Base-by-base conservation (phyloP, 2,797 vertebrate genomes). In the Platalea minor region DNA sequence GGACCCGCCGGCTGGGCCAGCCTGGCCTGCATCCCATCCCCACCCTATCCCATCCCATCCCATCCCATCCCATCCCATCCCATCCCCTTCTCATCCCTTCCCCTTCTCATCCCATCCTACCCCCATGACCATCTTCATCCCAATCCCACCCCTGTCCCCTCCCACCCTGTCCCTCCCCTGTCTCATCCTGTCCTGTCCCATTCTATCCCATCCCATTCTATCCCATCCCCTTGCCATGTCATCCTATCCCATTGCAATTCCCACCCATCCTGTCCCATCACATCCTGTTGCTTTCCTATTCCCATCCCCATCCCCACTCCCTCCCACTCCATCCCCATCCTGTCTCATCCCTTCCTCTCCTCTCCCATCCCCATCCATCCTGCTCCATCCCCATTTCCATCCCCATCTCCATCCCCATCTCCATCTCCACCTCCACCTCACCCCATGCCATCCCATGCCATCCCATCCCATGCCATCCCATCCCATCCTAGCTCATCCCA, bases 201-300 rank as follows among this genome's bases (percentile, higher is more conserved):
- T 37, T 16, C 29, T 26, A 13, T 29, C 45, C 50, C 53, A 28
- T 24, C 46, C 35, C 35, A 35, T 35, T 35, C 35, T 35, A 35
- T 35, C 35, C 35, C 35, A 35, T 35, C 35, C 39, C 39, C n/a
- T 26, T 21, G 10, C 56, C 69, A 7, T 31, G 16, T 28, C 29
- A 19, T 41, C 10, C 39, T 29, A 53, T 24, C 17, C 74, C 39
- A 13, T 13, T 20, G 11, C 26, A 45, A 29, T 50, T 31, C n/a
- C 37, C n/a, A 31, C n/a, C 25, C 18, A 43, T 26, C 21, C 43
- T 16, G 16, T 35, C 31, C 56, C 35, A 24, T 17, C 24, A 7
- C 12, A 29, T 25, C 31, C 16, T 37, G 9, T 51, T 0, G 0
- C 33, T 39, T 80, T 28, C 39, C 48, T n/a, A 6, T 13, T 19